phyloP scores from a whole-genome alignment of 1,140 invertebrate genomes.

The Scaptodrosophila lebanonensis region DNA sequence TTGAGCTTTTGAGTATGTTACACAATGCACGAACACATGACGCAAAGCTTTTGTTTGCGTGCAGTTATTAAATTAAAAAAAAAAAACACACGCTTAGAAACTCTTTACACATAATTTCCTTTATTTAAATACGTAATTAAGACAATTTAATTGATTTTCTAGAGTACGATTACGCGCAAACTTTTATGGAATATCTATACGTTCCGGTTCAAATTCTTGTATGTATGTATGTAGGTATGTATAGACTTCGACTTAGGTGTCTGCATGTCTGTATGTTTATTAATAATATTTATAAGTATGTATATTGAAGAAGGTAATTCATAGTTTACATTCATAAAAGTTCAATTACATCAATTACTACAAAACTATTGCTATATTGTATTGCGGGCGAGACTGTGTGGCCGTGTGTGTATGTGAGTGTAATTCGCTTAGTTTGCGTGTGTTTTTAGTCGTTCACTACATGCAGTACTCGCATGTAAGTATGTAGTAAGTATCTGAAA shows the following conservation, averaged over 20 bases:
- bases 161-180: conserved; percentile 59
- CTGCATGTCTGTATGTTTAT: conserved; percentile 48
- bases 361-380: conserved; percentile 72
- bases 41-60: no score
- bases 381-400: no score
- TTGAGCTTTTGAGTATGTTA: no score
- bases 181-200: conserved; percentile 53
- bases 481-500: conserved; percentile 9
- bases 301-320: conserved; percentile 66
- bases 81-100: no score
- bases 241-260: no score
- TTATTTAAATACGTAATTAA: conserved; percentile 68
- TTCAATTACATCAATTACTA: conserved; percentile 73
- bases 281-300: conserved; percentile 54
- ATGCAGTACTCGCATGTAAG: conserved; percentile 1
- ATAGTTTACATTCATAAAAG: conserved; percentile 74
- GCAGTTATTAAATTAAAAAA: no score
- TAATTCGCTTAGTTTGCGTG: conserved; percentile 43
- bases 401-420: no score
- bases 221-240: conserved; percentile 41
- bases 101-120: conserved; percentile 16
- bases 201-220: conserved; percentile 27
- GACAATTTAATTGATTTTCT: conserved; percentile 66
- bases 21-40: no score
- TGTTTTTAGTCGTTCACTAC: neutral